Conservation (phyloP, 2,797 vertebrate genomes). For the Sebastes diaconus region DNA sequence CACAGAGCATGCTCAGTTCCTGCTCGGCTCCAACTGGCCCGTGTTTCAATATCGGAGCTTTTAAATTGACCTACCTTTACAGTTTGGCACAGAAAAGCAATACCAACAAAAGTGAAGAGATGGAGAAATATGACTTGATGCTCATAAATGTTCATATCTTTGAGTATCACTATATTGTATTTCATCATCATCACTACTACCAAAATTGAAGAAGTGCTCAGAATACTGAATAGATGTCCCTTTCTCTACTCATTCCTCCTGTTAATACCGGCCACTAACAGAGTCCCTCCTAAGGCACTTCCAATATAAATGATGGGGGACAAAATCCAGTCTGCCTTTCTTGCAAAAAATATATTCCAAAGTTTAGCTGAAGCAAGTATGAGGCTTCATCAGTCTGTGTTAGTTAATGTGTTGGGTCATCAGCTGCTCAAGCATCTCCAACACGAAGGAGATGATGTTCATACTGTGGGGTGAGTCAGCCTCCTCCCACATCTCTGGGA, state of each 20-base stretch:
- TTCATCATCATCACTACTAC: neutral
- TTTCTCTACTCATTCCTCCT: too few species aligned
- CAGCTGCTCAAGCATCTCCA: neutral
- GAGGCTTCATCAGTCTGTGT: neutral
- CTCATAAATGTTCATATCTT: neutral
- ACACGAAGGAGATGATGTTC: neutral
- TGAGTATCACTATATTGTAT: neutral
- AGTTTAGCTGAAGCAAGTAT: neutral
- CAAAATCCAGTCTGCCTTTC: neutral
- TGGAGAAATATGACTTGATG: neutral
- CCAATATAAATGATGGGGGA: neutral
- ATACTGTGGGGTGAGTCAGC: accelerated
- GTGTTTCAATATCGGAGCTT: neutral
- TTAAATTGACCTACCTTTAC: neutral
- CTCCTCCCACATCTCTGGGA: neutral
- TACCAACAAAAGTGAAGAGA: too few species aligned
- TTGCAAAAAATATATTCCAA: neutral
- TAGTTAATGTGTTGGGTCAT: neutral
- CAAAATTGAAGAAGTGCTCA: neutral
- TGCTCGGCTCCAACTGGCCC: neutral
- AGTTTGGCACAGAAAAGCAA: neutral
- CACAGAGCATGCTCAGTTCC: neutral
- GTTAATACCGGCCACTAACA: neutral
- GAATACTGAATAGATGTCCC: neutral
- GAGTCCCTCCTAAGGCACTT: neutral